Evolutionary conservation across 2,797 vertebrate species (phyloP), one percentile per base, ranked within the genome.

Genomic region (Propithecus perrieri): DNA sequence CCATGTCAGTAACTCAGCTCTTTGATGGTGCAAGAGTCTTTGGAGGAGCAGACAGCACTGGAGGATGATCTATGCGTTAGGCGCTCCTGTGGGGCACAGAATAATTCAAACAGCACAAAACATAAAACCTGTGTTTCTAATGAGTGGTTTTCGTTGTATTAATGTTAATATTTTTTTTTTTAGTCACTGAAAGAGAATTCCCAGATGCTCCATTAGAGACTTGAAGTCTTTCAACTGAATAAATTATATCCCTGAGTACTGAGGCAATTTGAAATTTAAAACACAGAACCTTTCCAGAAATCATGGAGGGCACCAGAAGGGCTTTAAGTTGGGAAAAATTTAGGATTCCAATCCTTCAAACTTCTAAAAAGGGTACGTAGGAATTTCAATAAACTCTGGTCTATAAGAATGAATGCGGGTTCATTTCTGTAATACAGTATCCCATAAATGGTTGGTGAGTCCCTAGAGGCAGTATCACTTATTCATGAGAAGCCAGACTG

Each of bases 161-260:
- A 87, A 75, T 84, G 71, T 72, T 85, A 90, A 55, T 80, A 76
- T 84, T 84, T 91, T 71, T 92, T 96, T 55, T 55, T 74, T 96
- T 43, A 95, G 89, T 48, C n/a, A 43, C 38, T 76, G 87, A 83
- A 55, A 84, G 75, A 96, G 72, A 38, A 75, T 87, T 92, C 80
- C n/a, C 18, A 89, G 69, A 38, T 87, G 55, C 65, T 65, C 8
- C 15, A 53, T 83, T 87, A 74, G 65, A 86, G 80, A 79, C 33
- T 13, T 71, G 69, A 92, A 90, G 59, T 91, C 35, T 94, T 61
- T 83, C n/a, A 72, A 8, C 8, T 43, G 79, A 65, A n/a, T 86
- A 85, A 65, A 71, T 84, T 55, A 80, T 69, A 59, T 75, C 53
- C 41, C 33, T 57, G 65, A 79, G n/a, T 79, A 81, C 67, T 28